phyloP scores from a whole-genome alignment of 2,797 vertebrate genomes.

The Mus spretus region DNA sequence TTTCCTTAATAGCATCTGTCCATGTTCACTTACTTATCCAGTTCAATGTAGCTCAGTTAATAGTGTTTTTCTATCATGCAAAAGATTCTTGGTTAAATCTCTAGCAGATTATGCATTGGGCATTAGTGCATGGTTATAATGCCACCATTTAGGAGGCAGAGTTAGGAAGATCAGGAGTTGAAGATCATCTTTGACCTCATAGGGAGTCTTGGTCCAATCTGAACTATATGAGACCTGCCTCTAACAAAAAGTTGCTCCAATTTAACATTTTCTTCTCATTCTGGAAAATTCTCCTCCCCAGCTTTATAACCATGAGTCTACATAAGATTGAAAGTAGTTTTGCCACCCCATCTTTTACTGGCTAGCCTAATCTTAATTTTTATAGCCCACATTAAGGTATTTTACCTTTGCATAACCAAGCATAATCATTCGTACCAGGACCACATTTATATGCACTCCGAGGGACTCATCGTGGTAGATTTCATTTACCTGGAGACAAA shows the following conservation, averaged over 20 bases:
- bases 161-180: neutral
- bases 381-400: neutral
- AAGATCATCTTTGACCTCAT: neutral
- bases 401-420: slow-evolving; percentile 97
- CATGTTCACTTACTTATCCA: neutral
- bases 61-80: neutral
- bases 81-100: neutral
- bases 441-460: slow-evolving; percentile 97
- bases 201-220: neutral
- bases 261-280: neutral
- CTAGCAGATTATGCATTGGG: neutral
- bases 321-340: fast-evolving
- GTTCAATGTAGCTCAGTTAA: neutral
- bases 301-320: neutral
- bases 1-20: neutral
- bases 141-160: neutral
- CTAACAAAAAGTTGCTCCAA: neutral
- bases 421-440: slow-evolving; percentile 99
- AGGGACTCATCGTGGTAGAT: slow-evolving; percentile 99
- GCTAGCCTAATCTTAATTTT: neutral
- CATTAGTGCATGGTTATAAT: neutral
- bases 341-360: neutral
- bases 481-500: slow-evolving; percentile 95
- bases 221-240: neutral
- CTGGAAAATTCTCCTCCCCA: neutral